Evolutionary conservation across 1,140 invertebrate species (phyloP), one percentile per base, ranked within the genome.

Genomic region (Aphaenogaster rudis): DNA sequence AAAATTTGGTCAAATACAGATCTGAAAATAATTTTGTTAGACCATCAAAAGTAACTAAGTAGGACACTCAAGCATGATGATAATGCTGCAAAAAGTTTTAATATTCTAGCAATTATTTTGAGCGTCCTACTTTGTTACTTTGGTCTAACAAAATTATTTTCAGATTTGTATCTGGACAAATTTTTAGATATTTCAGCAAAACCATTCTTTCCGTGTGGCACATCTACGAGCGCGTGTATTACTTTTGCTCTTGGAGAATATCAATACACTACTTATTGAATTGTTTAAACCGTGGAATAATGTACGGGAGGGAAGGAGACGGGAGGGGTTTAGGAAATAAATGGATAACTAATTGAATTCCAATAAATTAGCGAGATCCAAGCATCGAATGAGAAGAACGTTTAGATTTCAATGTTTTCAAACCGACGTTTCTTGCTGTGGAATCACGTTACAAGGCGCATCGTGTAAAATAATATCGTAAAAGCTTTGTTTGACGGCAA

Each of bases 301-400:
- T 84, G 50, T 39, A 71, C 54, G 42, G 11, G 7, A 6, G 1
- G 7, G 5, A 6, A 28, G 0, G 28, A 28, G 28, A 28, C 28
- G 28, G 28, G 28, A 42, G 9, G 66, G 21, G 9, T 21, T 61
- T 52, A 36, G 54, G 13, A 50, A 50, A 84, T 76, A 48, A 82
- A 61, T 45, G 50, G 21, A 17, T 17, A 39, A 42, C 17, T 74
- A 84, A 84, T 84, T 84, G 33, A 59, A 74, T 82, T 74, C 69
- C 69, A 71, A 84, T 84, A 84, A 84, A 84, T 84, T 84, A 84
- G 45, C 69, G n/a, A 76, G 61, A 84, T 76, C 28, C 28, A 57
- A 54, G 5, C 13, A 8, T n/a, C 45, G 39, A n/a, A 28, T 33
- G 77, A 61, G 54, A 84, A 45, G 4, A 36, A 80, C 7, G 15